Evolutionary conservation across 1,140 invertebrate species (phyloP).

Genomic region (Zaprionus davidi): DNA sequence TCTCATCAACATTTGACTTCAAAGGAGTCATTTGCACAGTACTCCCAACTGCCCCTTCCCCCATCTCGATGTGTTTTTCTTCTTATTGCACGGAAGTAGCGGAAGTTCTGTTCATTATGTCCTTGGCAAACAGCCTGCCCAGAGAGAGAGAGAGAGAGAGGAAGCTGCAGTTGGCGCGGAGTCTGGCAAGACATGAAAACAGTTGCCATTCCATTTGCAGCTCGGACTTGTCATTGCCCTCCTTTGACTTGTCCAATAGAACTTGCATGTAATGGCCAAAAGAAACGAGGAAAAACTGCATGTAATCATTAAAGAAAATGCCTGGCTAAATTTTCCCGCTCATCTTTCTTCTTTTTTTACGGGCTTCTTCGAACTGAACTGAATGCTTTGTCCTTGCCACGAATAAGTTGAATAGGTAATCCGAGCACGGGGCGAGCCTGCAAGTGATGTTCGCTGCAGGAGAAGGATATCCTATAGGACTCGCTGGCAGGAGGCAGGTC

Average conservation of each 20-base stretch:
- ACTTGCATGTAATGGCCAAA: constrained; percentile 26
- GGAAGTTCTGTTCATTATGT: constrained; percentile 78
- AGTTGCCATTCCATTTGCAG: constrained; percentile 16
- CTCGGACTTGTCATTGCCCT: constrained; percentile 45
- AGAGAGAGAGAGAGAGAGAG: not conserved
- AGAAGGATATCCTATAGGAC: constrained; percentile 16
- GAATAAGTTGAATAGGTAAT: constrained; percentile 41
- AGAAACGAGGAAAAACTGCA: constrained; percentile 53
- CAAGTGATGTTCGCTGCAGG: constrained; percentile 60
- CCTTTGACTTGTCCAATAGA: constrained; percentile 36
- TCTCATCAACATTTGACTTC: constrained; percentile 77
- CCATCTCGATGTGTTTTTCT: constrained; percentile 28
- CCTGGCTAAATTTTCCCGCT: constrained; percentile 34
- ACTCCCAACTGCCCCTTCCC: constrained; percentile 23
- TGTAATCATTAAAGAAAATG: constrained; percentile 62
- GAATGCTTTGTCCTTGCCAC: constrained; percentile 5
- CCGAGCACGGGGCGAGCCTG: constrained; percentile 37
- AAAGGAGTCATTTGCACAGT: constrained; percentile 77
- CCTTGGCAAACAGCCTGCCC: constrained; percentile 62
- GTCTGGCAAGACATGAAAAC: constrained; percentile 45
- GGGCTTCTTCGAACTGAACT: constrained; percentile 24
- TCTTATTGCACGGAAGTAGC: constrained; percentile 47
- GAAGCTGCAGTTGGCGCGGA: not conserved
- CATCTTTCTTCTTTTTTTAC: constrained; percentile 9
- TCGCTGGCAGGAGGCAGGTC: too few species aligned